Evolutionary conservation across 2,888 invertebrate species (phyloP), one percentile per base, ranked within the genome.

Genomic region (Trichopria drosophilae): DNA sequence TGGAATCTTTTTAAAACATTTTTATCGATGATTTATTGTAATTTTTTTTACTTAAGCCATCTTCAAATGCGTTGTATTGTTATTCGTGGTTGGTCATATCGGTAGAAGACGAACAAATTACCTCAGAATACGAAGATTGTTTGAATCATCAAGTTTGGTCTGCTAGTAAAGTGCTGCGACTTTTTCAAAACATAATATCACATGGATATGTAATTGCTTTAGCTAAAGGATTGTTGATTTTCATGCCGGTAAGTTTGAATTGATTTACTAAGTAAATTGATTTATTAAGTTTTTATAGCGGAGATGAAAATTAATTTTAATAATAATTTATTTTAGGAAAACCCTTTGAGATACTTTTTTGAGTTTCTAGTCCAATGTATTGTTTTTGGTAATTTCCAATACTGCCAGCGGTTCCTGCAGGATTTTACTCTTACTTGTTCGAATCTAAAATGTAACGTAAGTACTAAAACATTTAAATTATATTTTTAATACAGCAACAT

Each of bases 211-310:
- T 84, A 5, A 77, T 78, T 28, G 84, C 84, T 0, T 67, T 90
- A 18, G 78, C 81, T 37, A 82, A 84, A 62, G 85, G 87, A 53
- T 82, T 87, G 65, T 74, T 80, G 35, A 83, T 89, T 60, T 90
- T 90, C 71, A 81, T 87, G 73, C 83, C 85, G 60, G 85, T 85
- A 74, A 60, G 64, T n/a, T n/a, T n/a, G n/a, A n/a, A n/a, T n/a
- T n/a, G n/a, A n/a, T n/a, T n/a, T n/a, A n/a, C n/a, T n/a, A n/a
- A n/a, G n/a, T n/a, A n/a, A n/a, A n/a, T n/a, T n/a, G n/a, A n/a
- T n/a, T n/a, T n/a, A n/a, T n/a, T n/a, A n/a, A n/a, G n/a, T n/a
- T n/a, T n/a, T n/a, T n/a, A n/a, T n/a, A n/a, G n/a, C n/a, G n/a
- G n/a, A n/a, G 44, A n/a, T 23, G 12, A 18, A 12, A 36, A 6